Percentiles rank a stretch among this genome's conserved stretches.
Evolutionary conservation across 1,140 invertebrate species (phyloP).

Genomic region (Penaeus japonicus): DNA sequence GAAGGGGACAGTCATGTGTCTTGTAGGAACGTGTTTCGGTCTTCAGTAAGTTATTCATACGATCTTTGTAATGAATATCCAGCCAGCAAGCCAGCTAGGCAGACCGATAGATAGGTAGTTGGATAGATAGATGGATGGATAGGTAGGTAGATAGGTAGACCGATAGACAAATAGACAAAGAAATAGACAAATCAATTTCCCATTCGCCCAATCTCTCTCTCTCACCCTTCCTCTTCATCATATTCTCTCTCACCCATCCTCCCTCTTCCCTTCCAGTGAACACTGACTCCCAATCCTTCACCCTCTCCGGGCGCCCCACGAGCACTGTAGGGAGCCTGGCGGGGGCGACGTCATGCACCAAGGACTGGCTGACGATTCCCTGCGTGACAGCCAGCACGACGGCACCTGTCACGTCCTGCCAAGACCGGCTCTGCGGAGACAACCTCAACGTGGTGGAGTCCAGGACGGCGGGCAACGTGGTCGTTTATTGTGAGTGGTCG

Average conservation of each 20-base stretch:
- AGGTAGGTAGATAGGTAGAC: too few relatives aligned
- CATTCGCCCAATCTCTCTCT: too few relatives aligned
- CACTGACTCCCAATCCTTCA: neutral
- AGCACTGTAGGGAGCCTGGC: neutral
- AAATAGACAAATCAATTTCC: too few relatives aligned
- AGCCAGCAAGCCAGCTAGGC: neutral
- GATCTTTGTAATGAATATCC: too few relatives aligned
- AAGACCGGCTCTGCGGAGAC: slow-evolving; percentile 78
- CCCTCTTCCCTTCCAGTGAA: neutral
- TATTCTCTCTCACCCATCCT: neutral
- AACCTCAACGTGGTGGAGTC: slow-evolving; percentile 71
- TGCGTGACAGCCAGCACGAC: slow-evolving; percentile 75
- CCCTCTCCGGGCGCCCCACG: neutral
- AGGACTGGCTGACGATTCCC: slow-evolving; percentile 80
- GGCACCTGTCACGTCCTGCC: slow-evolving; percentile 66
- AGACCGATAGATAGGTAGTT: neutral
- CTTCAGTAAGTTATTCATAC: too few relatives aligned
- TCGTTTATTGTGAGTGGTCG: slow-evolving; percentile 19
- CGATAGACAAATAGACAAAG: too few relatives aligned
- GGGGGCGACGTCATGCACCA: slow-evolving; percentile 67
- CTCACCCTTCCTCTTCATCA: too few relatives aligned
- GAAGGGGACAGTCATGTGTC: too few relatives aligned
- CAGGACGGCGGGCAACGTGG: neutral
- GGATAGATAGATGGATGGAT: neutral
- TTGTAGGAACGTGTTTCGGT: too few relatives aligned